Conservation (phyloP, 2,888 invertebrate genomes). For the Thera britannica region DNA sequence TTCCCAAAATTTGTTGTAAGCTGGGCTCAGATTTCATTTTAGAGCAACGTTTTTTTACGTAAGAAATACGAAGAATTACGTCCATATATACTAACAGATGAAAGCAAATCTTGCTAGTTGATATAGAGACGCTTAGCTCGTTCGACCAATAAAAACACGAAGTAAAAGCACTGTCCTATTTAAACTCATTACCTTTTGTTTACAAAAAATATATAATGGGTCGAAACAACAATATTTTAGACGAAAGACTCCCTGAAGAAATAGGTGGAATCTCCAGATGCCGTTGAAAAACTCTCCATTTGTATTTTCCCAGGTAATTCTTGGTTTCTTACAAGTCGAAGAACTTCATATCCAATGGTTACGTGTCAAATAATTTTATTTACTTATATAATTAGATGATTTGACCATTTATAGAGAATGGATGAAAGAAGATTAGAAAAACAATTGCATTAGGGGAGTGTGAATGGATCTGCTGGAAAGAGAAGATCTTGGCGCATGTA, state of each 20-base stretch:
- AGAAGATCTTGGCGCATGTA: too few species aligned
- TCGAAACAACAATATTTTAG: background rate
- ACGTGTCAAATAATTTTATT: too few species aligned
- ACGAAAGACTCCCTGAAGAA: background rate
- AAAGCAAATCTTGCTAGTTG: too few species aligned
- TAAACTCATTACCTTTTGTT: background rate
- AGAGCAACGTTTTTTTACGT: constrained; percentile 6
- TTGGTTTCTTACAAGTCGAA: background rate
- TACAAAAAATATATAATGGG: background rate
- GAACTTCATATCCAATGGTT: background rate
- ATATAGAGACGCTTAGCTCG: too few species aligned
- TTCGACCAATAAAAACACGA: too few species aligned
- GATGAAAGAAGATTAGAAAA: too few species aligned
- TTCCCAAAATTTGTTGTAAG: constrained; percentile 53
- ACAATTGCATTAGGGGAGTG: too few species aligned
- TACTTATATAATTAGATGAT: too few species aligned
- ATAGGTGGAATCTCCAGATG: background rate
- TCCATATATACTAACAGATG: too few species aligned
- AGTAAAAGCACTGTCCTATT: background rate
- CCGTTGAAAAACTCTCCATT: background rate
- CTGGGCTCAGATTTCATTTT: constrained; percentile 43
- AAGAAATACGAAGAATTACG: too few species aligned
- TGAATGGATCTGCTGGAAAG: too few species aligned
- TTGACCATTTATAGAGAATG: too few species aligned
- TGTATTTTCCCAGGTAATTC: background rate